These are phyloP conservation scores for Erpobdella octoculata DNA, from an alignment of 2,888 invertebrate species.

Conservation along the genomic window DNA sequence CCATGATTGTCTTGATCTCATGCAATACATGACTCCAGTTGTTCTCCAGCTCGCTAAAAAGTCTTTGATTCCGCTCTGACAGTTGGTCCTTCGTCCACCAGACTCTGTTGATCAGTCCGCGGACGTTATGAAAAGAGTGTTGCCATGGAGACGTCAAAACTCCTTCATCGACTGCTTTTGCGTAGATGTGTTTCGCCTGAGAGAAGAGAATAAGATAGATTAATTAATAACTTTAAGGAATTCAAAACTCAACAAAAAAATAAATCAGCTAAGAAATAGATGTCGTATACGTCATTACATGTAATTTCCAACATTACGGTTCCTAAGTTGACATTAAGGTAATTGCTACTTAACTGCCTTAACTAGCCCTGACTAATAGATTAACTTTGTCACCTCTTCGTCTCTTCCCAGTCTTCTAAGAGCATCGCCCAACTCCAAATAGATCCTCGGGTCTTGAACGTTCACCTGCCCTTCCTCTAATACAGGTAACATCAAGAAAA, in stretches of 20 bases:
- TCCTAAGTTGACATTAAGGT: no score
- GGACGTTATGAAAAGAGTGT: neutral
- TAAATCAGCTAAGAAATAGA: no score
- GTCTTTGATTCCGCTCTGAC: neutral
- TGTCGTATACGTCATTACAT: no score
- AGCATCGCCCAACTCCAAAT: neutral
- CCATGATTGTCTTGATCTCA: neutral
- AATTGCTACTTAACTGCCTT: no score
- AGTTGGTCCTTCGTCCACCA: neutral
- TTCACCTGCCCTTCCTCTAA: neutral
- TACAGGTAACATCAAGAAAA: neutral
- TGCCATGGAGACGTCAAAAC: neutral
- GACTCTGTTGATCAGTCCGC: neutral
- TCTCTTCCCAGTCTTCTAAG: neutral
- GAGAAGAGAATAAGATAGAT: no score
- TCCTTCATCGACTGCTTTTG: neutral
- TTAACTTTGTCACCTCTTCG: neutral
- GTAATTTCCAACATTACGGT: no score
- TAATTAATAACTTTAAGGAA: no score
- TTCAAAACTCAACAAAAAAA: no score
- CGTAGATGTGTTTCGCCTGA: neutral
- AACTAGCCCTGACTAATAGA: no score
- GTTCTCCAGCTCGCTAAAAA: neutral
- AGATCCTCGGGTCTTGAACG: neutral
- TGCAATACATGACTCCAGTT: neutral